Base-by-base conservation (phyloP, 1,140 invertebrate genomes). In the Pemphigus obesinymphae region DNA sequence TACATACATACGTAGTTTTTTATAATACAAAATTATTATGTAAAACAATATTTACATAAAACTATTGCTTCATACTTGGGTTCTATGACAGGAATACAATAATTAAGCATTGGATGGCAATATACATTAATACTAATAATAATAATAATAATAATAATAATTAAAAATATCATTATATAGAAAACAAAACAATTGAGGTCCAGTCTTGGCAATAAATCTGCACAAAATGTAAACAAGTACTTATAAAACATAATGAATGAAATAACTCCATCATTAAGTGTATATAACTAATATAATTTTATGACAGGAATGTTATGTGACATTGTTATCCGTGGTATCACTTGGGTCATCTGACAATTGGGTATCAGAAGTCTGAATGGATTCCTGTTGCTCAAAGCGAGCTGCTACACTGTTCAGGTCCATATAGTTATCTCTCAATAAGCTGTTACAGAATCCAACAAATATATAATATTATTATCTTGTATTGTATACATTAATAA, bases 101-200 rank as follows among this genome's bases (percentile, higher is more conserved):
- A 11, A 29, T 45, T 29, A 61, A 80, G 76, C 76, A 80, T 80
- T 63, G 55, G 5, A 80, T 80, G 55, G 76, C 76, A 80, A 80
- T 80, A 63, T 10, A 80, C 15, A 61, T 11, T 7, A 45, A 2
- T 11, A 7, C 8, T 80, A 63, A n/a, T 63, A 63, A 5, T 80
- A 80, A 80, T 17, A 80, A 61, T 53, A 76, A 76, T 76, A 76
- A 76, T 76, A 58, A 13, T 63, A 63, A 5, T 80, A 80, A 80
- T 17, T 63, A 61, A 40, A 78, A 80, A 63, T 63, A 80, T 78
- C 34, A 78, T 80, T 29, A 80, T 29, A 63, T 58, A 80, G 53
- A 78, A 80, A 80, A 80, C 76, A 80, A 80, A 78, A 80, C 55
- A 76, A 76, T 76, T 76, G 76, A 63, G 76, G 76, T 80, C 76